These are phyloP conservation scores for Matsumurasca onukii DNA, from an alignment of 1,140 invertebrate genomes.

Conservation along the genomic window DNA sequence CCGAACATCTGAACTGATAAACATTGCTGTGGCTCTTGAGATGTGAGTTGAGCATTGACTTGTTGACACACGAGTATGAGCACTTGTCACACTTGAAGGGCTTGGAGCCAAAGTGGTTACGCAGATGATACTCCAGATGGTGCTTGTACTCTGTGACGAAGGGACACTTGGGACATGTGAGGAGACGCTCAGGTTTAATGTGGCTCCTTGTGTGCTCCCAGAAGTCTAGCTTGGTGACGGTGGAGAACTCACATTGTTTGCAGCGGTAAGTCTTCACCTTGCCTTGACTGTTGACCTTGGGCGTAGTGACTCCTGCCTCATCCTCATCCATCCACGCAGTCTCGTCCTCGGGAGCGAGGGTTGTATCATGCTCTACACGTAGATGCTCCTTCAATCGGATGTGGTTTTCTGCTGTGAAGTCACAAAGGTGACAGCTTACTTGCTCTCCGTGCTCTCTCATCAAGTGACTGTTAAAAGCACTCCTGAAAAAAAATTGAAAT, in stretches of 20 bases:
- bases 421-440: conserved; percentile 36
- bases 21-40: conserved; percentile 97
- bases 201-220: conserved; percentile 91
- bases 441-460: conserved; percentile 35
- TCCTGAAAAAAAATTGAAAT: conserved; percentile 34
- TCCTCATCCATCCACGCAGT: conserved; percentile 60
- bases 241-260: conserved; percentile 86
- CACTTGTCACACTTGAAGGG: conserved; percentile 96
- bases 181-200: conserved; percentile 89
- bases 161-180: conserved; percentile 89
- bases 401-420: conserved; percentile 36
- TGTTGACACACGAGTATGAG: conserved; percentile 94
- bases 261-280: conserved; percentile 85
- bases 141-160: conserved; percentile 99
- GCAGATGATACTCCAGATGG: conserved; percentile 95
- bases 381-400: conserved; percentile 36
- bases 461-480: conserved; percentile 38
- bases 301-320: conserved; percentile 62
- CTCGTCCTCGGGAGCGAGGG: conserved; percentile 33
- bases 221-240: conserved; percentile 86
- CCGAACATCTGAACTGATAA: conserved; percentile 93
- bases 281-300: conserved; percentile 76
- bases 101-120: conserved; percentile 94
- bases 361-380: conserved; percentile 33
- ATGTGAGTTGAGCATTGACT: conserved; percentile 99